Base-by-base conservation (phyloP, 1,140 invertebrate species). In the Lerema accius region DNA sequence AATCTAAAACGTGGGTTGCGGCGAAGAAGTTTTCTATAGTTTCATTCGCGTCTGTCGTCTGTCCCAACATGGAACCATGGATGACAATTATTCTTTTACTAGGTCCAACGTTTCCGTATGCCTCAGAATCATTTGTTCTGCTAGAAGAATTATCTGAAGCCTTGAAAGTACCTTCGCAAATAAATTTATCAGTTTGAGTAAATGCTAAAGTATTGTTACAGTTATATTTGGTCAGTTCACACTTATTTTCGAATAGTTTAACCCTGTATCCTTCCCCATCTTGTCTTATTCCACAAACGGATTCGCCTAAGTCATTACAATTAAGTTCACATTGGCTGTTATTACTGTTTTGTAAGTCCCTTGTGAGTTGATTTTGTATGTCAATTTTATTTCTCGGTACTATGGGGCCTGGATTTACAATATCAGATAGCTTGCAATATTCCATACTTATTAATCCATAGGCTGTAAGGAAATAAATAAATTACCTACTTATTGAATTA, bases 1-100 rank as follows among this genome's bases (percentile, higher is more conserved):
- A 45, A 68, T 83, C 78, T 4, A 78, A 68, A 16, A 79, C 59
- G 59, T 86, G 86, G 0, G 86, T 86, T 0, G 78, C 69, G 19
- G 78, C 76, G 51, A 89, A 89, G 53, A 89, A 89, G 23, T 75
- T 77, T 6, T 80, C 68, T 9, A 86, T 77, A 10, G 74, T 82
- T 10, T 82, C 68, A 50, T 86, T 87, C 11, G 84, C 58, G 46
- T 89, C 65, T 4, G 55, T 63, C n/a, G 51, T 62, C 1, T 66
- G 4, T 17, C 71, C 69, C 10, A 83, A 67, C 46, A 78, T 69
- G n/a, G 65, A 65, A 42, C 53, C 65, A 37, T 78, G 73, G 0
- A 86, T 65, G 7, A 89, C 65, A 6, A 89, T 42, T 14, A 87
- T 9, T 19, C 77, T 80, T 17, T 69, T 80, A 23, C 55, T 32